Percentiles rank a stretch among this genome's conserved stretches.
Conservation (phyloP, 2,888 invertebrate species). For the Adelognathus sp. region DNA sequence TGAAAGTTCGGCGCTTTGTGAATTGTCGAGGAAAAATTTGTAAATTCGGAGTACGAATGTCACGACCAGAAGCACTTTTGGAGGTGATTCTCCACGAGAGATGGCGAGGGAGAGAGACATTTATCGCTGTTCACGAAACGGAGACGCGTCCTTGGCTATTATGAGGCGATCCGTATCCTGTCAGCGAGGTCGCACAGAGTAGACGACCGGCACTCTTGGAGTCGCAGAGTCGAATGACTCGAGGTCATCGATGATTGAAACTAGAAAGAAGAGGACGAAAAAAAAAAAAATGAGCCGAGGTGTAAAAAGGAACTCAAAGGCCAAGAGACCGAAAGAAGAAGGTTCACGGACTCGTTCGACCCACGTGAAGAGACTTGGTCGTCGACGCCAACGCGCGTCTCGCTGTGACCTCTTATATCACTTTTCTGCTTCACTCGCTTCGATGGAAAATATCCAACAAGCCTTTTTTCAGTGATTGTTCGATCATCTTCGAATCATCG, state of each 20-base stretch:
- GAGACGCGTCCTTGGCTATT: slow-evolving; percentile 50
- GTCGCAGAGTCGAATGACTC: background rate
- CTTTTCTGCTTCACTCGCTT: background rate
- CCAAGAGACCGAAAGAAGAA: slow-evolving; percentile 20
- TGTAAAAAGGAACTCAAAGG: slow-evolving; percentile 6
- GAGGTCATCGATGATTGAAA: slow-evolving; percentile 20
- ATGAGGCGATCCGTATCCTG: slow-evolving; percentile 44
- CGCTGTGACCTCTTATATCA: slow-evolving; percentile 17
- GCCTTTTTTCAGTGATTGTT: background rate
- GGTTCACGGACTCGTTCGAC: slow-evolving; percentile 45
- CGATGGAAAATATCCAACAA: background rate
- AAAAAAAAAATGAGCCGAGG: background rate
- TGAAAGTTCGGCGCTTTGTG: background rate
- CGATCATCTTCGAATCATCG: background rate
- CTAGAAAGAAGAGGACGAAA: background rate
- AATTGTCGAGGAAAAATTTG: background rate
- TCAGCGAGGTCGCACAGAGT: slow-evolving; percentile 41
- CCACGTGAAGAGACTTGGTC: slow-evolving; percentile 22
- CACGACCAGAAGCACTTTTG: slow-evolving; percentile 21
- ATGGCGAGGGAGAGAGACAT: background rate
- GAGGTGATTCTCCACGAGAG: background rate
- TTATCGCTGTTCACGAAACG: background rate
- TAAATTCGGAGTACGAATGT: background rate
- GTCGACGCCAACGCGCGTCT: slow-evolving; percentile 41
- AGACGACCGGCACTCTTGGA: slow-evolving; percentile 39